These are phyloP conservation scores for Dendrocopos noguchii DNA, from an alignment of 2,113 vertebrate genomes.

Conservation along the genomic window DNA sequence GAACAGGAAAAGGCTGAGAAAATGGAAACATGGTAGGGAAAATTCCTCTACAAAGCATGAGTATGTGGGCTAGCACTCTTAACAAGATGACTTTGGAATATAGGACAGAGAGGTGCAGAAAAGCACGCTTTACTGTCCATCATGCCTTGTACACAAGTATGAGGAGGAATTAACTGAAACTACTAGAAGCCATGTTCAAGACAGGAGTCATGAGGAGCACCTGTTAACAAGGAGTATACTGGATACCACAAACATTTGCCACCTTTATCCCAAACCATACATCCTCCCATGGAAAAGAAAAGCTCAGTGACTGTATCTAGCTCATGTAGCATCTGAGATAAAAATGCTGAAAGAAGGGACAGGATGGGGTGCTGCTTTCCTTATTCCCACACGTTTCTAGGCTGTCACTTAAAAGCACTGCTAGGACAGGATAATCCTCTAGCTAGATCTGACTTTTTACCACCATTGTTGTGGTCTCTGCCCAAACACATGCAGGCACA, in stretches of 20 bases:
- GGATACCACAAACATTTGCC: not conserved
- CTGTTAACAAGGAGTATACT: not conserved
- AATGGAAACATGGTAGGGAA: not conserved
- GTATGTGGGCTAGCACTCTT: not conserved
- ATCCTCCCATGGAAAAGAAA: not conserved
- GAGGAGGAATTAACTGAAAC: not conserved
- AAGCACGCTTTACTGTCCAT: not conserved
- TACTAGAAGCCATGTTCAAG: not conserved
- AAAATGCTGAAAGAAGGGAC: not conserved
- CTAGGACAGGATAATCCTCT: not conserved
- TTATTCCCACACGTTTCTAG: not conserved
- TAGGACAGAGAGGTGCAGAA: not conserved
- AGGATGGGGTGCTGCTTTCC: accelerated
- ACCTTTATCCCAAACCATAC: not conserved
- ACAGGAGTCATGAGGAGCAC: not conserved
- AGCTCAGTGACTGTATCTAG: not conserved
- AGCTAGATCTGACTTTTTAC: not conserved
- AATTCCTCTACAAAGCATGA: not conserved
- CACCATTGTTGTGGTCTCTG: not conserved
- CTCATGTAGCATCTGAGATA: not conserved
- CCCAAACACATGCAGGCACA: not conserved
- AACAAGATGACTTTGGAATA: not conserved
- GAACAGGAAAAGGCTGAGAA: not conserved
- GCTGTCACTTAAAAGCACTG: not conserved
- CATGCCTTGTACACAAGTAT: not conserved